Evolutionary conservation across 2,797 vertebrate genomes (phyloP).

Genomic region (Myotis pilosus): DNA sequence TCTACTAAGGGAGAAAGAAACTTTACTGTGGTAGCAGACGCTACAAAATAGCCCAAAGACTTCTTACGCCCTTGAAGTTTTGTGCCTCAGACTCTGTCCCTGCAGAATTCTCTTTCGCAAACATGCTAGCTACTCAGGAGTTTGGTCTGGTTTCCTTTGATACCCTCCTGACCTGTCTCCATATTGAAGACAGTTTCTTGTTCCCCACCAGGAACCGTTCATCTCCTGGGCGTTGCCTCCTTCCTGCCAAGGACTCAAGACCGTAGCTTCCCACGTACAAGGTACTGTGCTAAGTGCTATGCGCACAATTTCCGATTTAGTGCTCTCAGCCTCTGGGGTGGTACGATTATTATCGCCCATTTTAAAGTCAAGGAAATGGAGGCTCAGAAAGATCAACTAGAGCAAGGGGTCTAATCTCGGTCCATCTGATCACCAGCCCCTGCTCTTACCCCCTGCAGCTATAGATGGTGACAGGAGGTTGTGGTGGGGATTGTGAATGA

Average conservation of each 20-base stretch:
- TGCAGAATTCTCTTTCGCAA: background rate
- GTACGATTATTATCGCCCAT: background rate
- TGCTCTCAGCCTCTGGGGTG: background rate
- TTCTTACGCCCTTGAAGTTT: background rate
- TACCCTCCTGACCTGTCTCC: background rate
- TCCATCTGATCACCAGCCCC: background rate
- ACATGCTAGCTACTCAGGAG: background rate
- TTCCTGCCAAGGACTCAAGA: background rate
- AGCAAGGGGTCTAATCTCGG: background rate
- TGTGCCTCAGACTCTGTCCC: background rate
- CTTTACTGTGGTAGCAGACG: background rate
- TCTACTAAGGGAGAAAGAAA: background rate
- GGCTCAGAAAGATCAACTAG: background rate
- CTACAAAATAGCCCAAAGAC: background rate
- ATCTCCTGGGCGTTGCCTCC: background rate
- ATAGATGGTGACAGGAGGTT: background rate
- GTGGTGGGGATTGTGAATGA: background rate
- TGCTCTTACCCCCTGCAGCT: background rate
- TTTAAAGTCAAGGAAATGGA: conserved; percentile 2
- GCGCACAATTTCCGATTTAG: background rate
- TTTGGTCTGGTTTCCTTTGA: background rate
- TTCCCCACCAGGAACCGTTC: background rate
- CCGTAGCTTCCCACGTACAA: background rate
- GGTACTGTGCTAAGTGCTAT: background rate
- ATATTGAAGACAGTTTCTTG: background rate